Evolutionary conservation across 1,140 invertebrate species (phyloP).

Genomic region (Chymomyza costata): DNA sequence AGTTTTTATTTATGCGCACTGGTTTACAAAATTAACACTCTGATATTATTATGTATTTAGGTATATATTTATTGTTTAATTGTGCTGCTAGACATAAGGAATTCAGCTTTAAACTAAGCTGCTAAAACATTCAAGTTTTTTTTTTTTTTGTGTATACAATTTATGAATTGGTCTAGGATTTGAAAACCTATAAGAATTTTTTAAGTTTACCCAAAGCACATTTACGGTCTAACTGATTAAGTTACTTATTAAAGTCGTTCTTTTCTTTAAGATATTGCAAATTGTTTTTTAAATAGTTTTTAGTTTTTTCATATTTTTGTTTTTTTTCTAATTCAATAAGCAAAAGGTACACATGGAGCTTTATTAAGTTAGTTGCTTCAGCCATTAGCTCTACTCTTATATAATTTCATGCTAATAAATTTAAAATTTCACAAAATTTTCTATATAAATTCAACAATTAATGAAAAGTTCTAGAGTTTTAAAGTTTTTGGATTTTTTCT

Average conservation of each 20-base stretch:
- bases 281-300: conserved; percentile 31
- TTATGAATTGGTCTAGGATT: too few species aligned
- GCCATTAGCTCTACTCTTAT: conserved; percentile 30
- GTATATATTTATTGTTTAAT: not conserved
- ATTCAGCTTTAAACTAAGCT: too few species aligned
- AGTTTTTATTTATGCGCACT: conserved; percentile 56
- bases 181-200: too few species aligned
- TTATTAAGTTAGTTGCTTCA: conserved; percentile 48
- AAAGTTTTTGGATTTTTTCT: conserved; percentile 7
- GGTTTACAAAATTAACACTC: conserved; percentile 53
- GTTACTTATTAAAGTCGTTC: conserved; percentile 27
- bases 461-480: conserved; percentile 53
- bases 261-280: conserved; percentile 58
- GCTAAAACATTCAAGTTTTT: not conserved
- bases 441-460: conserved; percentile 68
- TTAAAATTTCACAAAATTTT: conserved; percentile 64
- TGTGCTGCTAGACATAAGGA: not conserved
- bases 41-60: conserved; percentile 15
- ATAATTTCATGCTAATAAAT: conserved; percentile 24
- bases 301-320: conserved; percentile 30
- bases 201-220: too few species aligned
- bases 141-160: conserved; percentile 5
- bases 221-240: too few species aligned
- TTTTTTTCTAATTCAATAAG: conserved; percentile 62
- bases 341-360: conserved; percentile 70